Evolutionary conservation across 2,888 invertebrate genomes (phyloP).

Genomic region (Oligia latruncula): DNA sequence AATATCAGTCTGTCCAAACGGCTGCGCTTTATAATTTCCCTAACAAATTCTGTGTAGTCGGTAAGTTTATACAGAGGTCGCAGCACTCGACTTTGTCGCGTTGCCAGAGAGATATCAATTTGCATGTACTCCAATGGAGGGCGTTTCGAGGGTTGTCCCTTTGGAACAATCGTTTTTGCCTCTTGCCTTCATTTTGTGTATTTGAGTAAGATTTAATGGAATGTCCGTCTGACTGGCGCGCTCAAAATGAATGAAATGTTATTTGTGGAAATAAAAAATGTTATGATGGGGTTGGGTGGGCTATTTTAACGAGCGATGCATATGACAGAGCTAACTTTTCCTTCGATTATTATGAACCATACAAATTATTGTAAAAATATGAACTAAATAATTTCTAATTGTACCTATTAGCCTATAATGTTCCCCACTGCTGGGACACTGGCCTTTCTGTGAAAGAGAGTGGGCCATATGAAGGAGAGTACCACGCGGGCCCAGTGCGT

Average conservation of each 20-base stretch:
- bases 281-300: not conserved
- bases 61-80: conserved; percentile 53
- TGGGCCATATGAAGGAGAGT: not conserved
- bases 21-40: conserved; percentile 61
- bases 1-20: conserved; percentile 20
- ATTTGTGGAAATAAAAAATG: conserved; percentile 19
- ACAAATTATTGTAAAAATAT: not conserved
- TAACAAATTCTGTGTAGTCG: conserved; percentile 54
- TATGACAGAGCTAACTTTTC: not conserved
- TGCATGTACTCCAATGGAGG: conserved; percentile 83
- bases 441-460: not conserved
- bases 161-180: conserved; percentile 83
- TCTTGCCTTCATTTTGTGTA: conserved; percentile 73
- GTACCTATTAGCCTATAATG: no score
- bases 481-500: not conserved
- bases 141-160: conserved; percentile 81
- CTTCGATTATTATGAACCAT: not conserved
- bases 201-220: conserved; percentile 63
- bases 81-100: conserved; percentile 76
- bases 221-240: conserved; percentile 42
- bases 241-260: conserved; percentile 28
- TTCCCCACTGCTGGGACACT: no score
- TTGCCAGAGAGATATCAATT: conserved; percentile 85
- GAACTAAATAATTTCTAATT: not conserved
- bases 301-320: not conserved